Evolutionary conservation across 92 coral and sea anemone genomes (phyloP).

Genomic region (Actinernus sp.): DNA sequence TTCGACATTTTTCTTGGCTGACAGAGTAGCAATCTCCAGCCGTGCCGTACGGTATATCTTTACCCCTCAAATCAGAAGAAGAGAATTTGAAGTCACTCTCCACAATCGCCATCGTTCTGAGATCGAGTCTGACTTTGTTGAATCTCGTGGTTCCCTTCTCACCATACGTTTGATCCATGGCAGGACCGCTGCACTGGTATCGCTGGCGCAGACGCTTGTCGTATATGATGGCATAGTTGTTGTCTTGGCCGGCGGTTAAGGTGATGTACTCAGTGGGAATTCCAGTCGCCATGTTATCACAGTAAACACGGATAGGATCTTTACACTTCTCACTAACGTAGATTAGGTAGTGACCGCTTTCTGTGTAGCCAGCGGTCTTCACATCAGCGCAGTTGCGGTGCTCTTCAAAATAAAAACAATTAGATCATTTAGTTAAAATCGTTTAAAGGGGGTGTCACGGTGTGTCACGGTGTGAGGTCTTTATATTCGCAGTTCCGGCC

Average conservation of each 20-base stretch:
- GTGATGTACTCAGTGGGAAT: slow-evolving; percentile 83
- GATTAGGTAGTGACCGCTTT: slow-evolving; percentile 88
- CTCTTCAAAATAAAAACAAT: slow-evolving; percentile 46
- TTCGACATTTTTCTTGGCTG: slow-evolving; percentile 86
- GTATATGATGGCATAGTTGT: slow-evolving; percentile 87
- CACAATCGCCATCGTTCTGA: slow-evolving; percentile 65
- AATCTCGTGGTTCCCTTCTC: slow-evolving; percentile 83
- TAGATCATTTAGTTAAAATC: no score
- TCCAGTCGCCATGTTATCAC: slow-evolving; percentile 72
- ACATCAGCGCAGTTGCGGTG: slow-evolving; percentile 86
- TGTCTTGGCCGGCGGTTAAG: slow-evolving; percentile 74
- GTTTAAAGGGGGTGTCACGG: no score
- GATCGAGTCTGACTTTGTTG: slow-evolving; percentile 74
- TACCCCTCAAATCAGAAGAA: slow-evolving; percentile 42
- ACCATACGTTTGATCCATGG: slow-evolving; percentile 62
- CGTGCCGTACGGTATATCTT: slow-evolving; percentile 84
- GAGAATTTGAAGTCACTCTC: slow-evolving; percentile 79
- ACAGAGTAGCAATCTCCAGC: slow-evolving; percentile 98
- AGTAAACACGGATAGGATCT: slow-evolving; percentile 87
- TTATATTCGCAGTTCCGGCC: no score
- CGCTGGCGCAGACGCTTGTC: slow-evolving; percentile 79
- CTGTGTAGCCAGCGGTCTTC: slow-evolving; percentile 69
- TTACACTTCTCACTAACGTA: slow-evolving; percentile 74
- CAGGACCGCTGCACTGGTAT: slow-evolving; percentile 88
- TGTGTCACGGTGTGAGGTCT: no score